Evolutionary conservation across 2,797 vertebrate genomes (phyloP), one percentile per base, ranked within the genome.

Genomic region (Halcyon chelicuti): DNA sequence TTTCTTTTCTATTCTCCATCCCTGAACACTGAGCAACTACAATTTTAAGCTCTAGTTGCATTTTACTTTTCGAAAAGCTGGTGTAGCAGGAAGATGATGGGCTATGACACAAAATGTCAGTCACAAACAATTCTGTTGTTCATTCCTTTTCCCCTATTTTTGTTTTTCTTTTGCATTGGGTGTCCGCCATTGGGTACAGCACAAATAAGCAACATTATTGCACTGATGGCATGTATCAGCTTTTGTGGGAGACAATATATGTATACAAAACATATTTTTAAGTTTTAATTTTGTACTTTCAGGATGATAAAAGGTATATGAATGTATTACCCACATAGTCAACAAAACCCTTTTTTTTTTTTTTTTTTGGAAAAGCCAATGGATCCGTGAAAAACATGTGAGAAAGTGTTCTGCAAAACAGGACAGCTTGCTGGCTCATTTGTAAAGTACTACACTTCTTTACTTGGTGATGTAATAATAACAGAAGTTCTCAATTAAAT

Each of bases 61-160:
- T 49, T 94, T 93, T 58, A 58, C 9, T 55, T 82, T 65, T 83
- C 8, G 80, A 88, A 74, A 91, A 58, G 11, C 12, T 73, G 29
- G 8, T 29, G 8, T 8, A 33, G 12, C 12, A 21, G 60, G 11
- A 76, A 39, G 13, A 33, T 23, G 3, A 14, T n/a, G 7, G 80
- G 3, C 5, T 70, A 5, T 87, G 51, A n/a, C 1, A 1, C 46
- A 58, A 66, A 73, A 47, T 33, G 15, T 16, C 22, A 44, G 13
- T 70, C 17, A 57, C 11, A 60, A n/a, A 26, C 2, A 31, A 61
- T 52, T 57, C 2, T 51, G 49, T 40, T 18, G 10, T 67, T 54
- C 3, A 12, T 33, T 75, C 2, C 9, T 33, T 84, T 78, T 40
- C 5, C n/a, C 3, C 8, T 4, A 7, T 57, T 33, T 33, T 22